Evolutionary conservation across 2,888 invertebrate genomes (phyloP).

Genomic region (Cordilura impudica): DNA sequence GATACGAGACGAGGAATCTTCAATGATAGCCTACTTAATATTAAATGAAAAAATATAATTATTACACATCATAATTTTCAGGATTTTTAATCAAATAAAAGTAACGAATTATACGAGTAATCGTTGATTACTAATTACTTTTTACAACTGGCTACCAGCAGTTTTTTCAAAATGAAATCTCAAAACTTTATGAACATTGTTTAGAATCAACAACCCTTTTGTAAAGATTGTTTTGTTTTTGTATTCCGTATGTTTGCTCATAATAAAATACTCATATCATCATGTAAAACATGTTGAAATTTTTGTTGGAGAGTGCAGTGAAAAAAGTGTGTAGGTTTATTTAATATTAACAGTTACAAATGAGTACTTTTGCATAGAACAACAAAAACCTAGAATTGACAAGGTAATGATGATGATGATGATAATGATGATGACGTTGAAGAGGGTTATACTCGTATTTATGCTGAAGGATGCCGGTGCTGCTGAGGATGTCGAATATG

Average conservation of each 20-base stretch:
- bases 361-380: constrained; percentile 38
- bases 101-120: too few relatives aligned
- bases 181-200: background rate
- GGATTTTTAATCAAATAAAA: too few relatives aligned
- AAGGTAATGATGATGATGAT: constrained; percentile 49
- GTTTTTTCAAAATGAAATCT: too few relatives aligned
- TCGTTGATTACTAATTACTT: too few relatives aligned
- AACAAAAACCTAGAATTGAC: constrained; percentile 44
- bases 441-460: background rate
- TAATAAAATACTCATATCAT: constrained; percentile 46
- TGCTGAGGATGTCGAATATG: background rate
- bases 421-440: constrained; percentile 44
- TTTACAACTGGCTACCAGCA: too few relatives aligned
- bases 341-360: constrained; percentile 60
- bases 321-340: constrained; percentile 35
- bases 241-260: constrained; percentile 46
- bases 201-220: background rate
- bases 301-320: background rate
- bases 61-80: too few relatives aligned
- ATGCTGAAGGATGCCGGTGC: background rate
- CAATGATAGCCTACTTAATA: too few relatives aligned
- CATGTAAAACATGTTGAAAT: constrained; percentile 50
- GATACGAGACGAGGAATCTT: too few relatives aligned
- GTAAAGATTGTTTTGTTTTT: constrained; percentile 6
- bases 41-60: too few relatives aligned